Evolutionary conservation across 2,797 vertebrate species (phyloP).

Genomic region (Vireo griseus): DNA sequence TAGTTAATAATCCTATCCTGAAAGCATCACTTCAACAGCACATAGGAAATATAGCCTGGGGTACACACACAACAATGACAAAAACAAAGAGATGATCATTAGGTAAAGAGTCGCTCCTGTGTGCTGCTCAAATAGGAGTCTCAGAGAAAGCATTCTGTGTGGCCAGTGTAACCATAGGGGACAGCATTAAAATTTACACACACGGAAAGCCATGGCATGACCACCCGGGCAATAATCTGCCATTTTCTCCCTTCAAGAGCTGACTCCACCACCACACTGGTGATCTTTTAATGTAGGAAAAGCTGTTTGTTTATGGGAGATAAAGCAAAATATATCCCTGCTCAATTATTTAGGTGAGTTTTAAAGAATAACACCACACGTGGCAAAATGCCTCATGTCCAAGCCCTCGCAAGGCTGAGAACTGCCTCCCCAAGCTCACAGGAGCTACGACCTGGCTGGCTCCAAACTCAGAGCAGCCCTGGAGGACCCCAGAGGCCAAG

Average conservation of each 20-base stretch:
- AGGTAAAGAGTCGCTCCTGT: neutral
- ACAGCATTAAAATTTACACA: rapidly evolving
- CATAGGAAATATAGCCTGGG: neutral
- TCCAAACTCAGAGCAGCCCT: neutral
- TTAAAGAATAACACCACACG: neutral
- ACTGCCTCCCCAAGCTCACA: neutral
- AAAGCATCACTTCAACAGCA: neutral
- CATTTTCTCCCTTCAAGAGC: neutral
- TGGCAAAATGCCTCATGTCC: rapidly evolving
- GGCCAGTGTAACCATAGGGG: neutral
- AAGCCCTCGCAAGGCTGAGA: neutral
- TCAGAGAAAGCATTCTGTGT: neutral
- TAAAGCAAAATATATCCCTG: neutral
- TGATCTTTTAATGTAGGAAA: neutral
- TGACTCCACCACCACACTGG: neutral
- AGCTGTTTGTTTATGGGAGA: neutral
- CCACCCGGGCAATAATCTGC: neutral
- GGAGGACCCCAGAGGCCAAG: neutral
- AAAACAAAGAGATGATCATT: neutral
- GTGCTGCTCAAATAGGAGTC: neutral
- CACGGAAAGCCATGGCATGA: neutral
- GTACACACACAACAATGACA: neutral
- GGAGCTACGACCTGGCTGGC: rapidly evolving
- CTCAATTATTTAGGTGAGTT: neutral
- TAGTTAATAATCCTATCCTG: neutral